These are phyloP conservation scores for Hyposmocoma kahamanoa DNA, from an alignment of 1,140 invertebrate genomes.

Conservation along the genomic window DNA sequence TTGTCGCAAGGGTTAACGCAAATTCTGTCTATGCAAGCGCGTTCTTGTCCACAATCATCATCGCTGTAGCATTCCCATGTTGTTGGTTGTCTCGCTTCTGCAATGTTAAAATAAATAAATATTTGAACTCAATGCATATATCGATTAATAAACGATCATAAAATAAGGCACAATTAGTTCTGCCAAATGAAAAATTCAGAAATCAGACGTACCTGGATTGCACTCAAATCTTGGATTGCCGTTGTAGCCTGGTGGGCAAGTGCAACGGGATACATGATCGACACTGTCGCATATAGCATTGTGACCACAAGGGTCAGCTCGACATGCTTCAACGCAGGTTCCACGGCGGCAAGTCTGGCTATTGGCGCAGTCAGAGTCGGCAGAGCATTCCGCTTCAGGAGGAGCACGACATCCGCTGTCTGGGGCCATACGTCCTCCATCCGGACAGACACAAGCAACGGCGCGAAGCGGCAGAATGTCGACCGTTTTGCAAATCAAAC, in stretches of 20 bases:
- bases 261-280: slow-evolving; percentile 84
- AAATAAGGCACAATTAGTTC: slow-evolving; percentile 13
- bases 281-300: slow-evolving; percentile 88
- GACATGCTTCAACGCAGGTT: slow-evolving; percentile 86
- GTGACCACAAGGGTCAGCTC: slow-evolving; percentile 83
- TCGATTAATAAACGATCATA: background rate
- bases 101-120: slow-evolving; percentile 13
- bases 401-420: slow-evolving; percentile 75
- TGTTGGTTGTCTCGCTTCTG: slow-evolving; percentile 68
- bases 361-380: slow-evolving; percentile 82
- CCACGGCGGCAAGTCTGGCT: slow-evolving; percentile 83
- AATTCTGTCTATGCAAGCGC: slow-evolving; percentile 82
- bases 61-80: slow-evolving; percentile 82
- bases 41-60: slow-evolving; percentile 83
- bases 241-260: slow-evolving; percentile 84
- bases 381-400: slow-evolving; percentile 76
- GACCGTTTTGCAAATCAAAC: slow-evolving; percentile 85
- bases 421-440: slow-evolving; percentile 65
- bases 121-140: background rate
- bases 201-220: slow-evolving; percentile 71
- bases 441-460: slow-evolving; percentile 86
- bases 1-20: slow-evolving; percentile 87
- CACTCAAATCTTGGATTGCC: slow-evolving; percentile 91
- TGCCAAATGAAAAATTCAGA: background rate
- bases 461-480: slow-evolving; percentile 86